Evolutionary conservation across 2,113 vertebrate genomes (phyloP), one percentile per base, ranked within the genome.

Genomic region (Pseudopodoces humilis): DNA sequence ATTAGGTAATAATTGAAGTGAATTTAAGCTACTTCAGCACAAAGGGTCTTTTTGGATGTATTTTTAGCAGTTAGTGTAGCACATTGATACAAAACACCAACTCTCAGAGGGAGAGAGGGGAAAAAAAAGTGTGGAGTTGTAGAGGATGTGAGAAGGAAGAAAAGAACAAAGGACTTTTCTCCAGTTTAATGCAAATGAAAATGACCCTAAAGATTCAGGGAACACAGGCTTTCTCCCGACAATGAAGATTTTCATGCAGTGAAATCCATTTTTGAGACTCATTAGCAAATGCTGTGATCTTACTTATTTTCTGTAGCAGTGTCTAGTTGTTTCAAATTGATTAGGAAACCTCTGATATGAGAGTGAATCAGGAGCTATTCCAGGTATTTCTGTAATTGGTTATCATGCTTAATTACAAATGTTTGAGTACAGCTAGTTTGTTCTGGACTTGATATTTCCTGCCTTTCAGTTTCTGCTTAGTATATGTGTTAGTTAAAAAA

Each of bases 321-420:
- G 82, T 93, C 92, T 98, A 83, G 96, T 98, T 97, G 96, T 97
- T 98, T 97, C 92, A 97, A 97, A 98, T 97, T 98, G 97, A 97
- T 97, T 98, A 96, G 96, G 89, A 97, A 97, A 89, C 95, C 94
- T 98, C 96, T 97, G 95, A 97, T 98, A 94, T 97, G 94, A 90
- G 76, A 97, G 53, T 22, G 77, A 98, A 97, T 98, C 94, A 94
- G 74, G 89, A 95, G 85, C 85, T 97, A 92, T 96, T 97, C 89
- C 96, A 98, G 96, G 97, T 98, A 98, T 94, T 97, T 94, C 94
- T 97, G 93, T 98, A 98, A 98, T 95, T 98, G 96, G 93, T 97
- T 98, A 98, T 98, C 96, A 96, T 97, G 92, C 95, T 97, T 98
- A 98, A 97, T 98, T 98, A 97, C 91, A 97, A 98, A 97, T 97